Evolutionary conservation across 2,888 invertebrate species (phyloP).

Genomic region (Laothoe populi): DNA sequence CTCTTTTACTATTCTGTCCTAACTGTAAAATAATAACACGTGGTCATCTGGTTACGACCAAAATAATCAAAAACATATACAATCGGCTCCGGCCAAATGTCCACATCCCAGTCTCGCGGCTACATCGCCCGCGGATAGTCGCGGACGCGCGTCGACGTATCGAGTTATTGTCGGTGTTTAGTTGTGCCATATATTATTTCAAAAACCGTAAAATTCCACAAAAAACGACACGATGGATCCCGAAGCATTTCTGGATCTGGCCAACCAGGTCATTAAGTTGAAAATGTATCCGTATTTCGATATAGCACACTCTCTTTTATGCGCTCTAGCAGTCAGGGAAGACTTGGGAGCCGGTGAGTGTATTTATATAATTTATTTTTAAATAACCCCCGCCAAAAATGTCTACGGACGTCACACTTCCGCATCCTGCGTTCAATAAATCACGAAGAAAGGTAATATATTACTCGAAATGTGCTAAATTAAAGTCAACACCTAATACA

Average conservation of each 20-base stretch:
- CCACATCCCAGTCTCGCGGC: slow-evolving; percentile 74
- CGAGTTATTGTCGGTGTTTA: slow-evolving; percentile 79
- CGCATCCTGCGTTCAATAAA: slow-evolving; percentile 50
- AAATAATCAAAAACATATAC: slow-evolving; percentile 63
- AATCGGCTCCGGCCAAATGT: slow-evolving; percentile 19
- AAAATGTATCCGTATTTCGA: slow-evolving; percentile 99
- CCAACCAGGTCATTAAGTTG: slow-evolving; percentile 98
- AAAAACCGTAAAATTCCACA: slow-evolving; percentile 43
- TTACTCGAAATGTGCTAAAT: slow-evolving; percentile 64
- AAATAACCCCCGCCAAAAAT: slow-evolving; percentile 55
- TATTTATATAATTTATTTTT: slow-evolving; percentile 48
- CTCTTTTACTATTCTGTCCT: slow-evolving; percentile 6
- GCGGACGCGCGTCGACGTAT: slow-evolving; percentile 67
- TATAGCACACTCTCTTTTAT: slow-evolving; percentile 97
- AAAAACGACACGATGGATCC: slow-evolving; percentile 91
- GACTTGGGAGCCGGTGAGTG: slow-evolving; percentile 95
- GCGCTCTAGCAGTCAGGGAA: slow-evolving; percentile 97
- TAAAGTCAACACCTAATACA: slow-evolving; percentile 68
- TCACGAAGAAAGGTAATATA: slow-evolving; percentile 45
- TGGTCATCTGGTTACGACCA: slow-evolving; percentile 50
- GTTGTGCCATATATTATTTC: slow-evolving; percentile 64
- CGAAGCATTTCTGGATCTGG: slow-evolving; percentile 98
- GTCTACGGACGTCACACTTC: slow-evolving; percentile 43
- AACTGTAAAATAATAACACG: slow-evolving; percentile 29
- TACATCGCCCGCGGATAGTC: slow-evolving; percentile 77